Evolutionary conservation across 92 coral and sea anemone species (phyloP).

Genomic region (Porites cylindrica): DNA sequence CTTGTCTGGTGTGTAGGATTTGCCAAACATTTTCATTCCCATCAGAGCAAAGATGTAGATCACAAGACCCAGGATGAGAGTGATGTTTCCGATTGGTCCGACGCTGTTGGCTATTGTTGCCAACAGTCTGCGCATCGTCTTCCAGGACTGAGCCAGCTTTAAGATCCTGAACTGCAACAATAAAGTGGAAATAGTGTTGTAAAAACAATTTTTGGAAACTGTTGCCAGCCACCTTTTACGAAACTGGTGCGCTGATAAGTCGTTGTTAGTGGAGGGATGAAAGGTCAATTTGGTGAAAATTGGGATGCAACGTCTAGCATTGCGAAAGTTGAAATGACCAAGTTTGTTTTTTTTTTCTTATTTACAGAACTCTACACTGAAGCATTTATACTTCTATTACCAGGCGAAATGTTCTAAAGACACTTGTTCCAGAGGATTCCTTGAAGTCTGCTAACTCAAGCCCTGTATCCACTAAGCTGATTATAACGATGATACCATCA

Average conservation of each 20-base stretch:
- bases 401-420: constrained; percentile 89
- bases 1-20: constrained; percentile 74
- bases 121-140: constrained; percentile 90
- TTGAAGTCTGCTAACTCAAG: constrained; percentile 63
- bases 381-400: constrained; percentile 23
- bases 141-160: constrained; percentile 96
- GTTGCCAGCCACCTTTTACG: no score
- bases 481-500: constrained; percentile 83
- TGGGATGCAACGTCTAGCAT: no score
- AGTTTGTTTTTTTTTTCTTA: not conserved
- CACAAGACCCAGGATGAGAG: constrained; percentile 88
- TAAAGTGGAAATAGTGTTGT: not conserved
- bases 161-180: constrained; percentile 79
- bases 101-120: constrained; percentile 92
- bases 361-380: not conserved
- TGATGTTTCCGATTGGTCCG: constrained; percentile 92
- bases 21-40: constrained; percentile 91
- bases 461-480: constrained; percentile 80
- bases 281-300: no score
- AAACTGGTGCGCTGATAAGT: no score
- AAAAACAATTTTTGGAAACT: not conserved
- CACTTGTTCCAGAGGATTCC: constrained; percentile 83
- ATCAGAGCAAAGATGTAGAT: constrained; percentile 94
- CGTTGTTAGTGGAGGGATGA: no score
- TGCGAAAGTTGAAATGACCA: no score